A percentile compares a stretch with the other conserved stretches of the same genome.
phyloP scores from a whole-genome alignment of 2,797 vertebrate genomes.

The Pelochelys cantorii region DNA sequence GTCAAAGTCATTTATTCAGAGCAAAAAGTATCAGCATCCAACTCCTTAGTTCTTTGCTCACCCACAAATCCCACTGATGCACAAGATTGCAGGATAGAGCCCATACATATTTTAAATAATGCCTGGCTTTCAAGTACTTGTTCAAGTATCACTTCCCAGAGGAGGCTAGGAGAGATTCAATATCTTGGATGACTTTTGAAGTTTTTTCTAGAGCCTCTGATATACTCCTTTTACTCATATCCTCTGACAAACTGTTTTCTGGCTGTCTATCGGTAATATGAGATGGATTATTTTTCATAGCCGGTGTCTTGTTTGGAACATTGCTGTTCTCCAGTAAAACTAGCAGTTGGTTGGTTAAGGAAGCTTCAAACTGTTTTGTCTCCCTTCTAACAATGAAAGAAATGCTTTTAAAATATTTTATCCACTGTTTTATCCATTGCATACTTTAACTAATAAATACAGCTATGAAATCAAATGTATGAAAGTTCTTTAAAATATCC shows the following conservation, averaged over 20 bases:
- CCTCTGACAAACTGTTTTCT: neutral
- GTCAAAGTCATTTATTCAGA: neutral
- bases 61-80: neutral
- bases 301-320: slow-evolving; percentile 36
- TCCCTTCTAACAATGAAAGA: neutral
- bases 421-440: neutral
- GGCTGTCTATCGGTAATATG: neutral
- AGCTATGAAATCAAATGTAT: neutral
- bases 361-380: neutral
- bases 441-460: neutral
- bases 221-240: slow-evolving; percentile 40
- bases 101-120: accelerated
- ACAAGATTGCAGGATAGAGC: neutral
- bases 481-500: neutral
- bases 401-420: neutral
- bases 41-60: neutral
- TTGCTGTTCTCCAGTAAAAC: slow-evolving; percentile 79
- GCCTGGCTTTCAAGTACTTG: accelerated
- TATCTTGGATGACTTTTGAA: slow-evolving; percentile 81
- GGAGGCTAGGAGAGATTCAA: slow-evolving; percentile 77
- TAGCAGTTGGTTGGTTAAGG: slow-evolving; percentile 72
- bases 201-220: slow-evolving; percentile 78
- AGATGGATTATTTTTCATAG: slow-evolving; percentile 23
- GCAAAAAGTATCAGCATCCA: neutral
- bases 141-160: slow-evolving; percentile 50